phyloP scores from a whole-genome alignment of 2,888 invertebrate genomes.

The Calameuta pallipes region DNA sequence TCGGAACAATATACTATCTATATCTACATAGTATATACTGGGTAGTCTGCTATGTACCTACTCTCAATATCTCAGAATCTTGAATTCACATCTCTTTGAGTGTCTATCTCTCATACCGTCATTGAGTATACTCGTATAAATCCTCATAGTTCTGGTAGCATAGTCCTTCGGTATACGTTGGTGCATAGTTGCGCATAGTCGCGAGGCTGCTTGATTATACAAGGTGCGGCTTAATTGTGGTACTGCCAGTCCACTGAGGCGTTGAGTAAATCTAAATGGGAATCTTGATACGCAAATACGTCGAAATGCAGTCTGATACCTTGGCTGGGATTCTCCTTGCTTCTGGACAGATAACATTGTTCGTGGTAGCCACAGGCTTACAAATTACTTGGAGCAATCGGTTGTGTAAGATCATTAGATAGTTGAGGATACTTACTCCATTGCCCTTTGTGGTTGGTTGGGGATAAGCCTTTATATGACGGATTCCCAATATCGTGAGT shows the following conservation, averaged over 20 bases:
- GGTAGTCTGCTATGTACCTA: background rate
- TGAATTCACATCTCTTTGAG: background rate
- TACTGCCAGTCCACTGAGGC: background rate
- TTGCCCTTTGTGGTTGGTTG: background rate
- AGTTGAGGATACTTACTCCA: background rate
- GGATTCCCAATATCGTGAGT: background rate
- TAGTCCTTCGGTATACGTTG: background rate
- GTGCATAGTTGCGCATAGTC: background rate
- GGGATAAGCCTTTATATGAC: background rate
- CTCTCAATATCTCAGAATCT: background rate
- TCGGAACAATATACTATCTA: background rate
- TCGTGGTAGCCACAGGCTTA: background rate
- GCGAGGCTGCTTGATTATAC: background rate
- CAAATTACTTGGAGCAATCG: conserved; percentile 1
- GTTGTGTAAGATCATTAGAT: background rate
- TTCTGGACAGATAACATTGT: background rate
- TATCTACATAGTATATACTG: background rate
- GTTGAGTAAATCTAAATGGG: conserved; percentile 6
- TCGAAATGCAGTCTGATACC: background rate
- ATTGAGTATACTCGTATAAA: background rate
- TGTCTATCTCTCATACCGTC: background rate
- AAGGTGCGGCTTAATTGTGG: background rate
- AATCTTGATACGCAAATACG: conserved; percentile 5
- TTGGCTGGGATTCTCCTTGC: background rate
- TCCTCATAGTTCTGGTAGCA: background rate